phyloP scores from a whole-genome alignment of 2,888 invertebrate genomes.

The Pseudococcus viburni region DNA sequence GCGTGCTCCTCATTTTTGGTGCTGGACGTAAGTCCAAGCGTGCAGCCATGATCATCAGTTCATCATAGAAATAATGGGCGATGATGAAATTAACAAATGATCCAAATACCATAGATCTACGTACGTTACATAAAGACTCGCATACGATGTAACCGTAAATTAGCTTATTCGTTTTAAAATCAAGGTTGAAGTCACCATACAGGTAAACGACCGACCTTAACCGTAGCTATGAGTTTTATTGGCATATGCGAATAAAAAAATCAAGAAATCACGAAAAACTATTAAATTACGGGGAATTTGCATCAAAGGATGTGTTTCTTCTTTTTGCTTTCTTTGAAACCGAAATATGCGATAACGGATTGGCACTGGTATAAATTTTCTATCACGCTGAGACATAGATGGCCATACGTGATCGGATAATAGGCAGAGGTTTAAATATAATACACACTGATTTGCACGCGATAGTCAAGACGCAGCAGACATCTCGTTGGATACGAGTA shows the following conservation, averaged over 20 bases:
- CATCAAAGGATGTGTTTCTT: background rate
- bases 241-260: background rate
- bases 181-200: conserved; percentile 60
- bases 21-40: background rate
- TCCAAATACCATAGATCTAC: conserved; percentile 22
- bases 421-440: conserved; percentile 1
- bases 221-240: conserved; percentile 53
- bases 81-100: conserved; percentile 59
- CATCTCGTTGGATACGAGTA: background rate
- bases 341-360: conserved; percentile 40
- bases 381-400: conserved; percentile 34
- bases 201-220: conserved; percentile 63
- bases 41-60: background rate
- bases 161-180: conserved; percentile 63
- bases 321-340: background rate
- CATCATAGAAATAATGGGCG: background rate
- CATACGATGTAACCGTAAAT: conserved; percentile 37
- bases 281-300: conserved; percentile 42
- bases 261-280: conserved; percentile 26
- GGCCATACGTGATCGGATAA: conserved; percentile 38
- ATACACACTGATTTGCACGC: conserved; percentile 37
- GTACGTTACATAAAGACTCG: background rate
- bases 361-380: conserved; percentile 6
- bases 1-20: background rate
- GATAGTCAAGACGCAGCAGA: background rate